phyloP scores from a whole-genome alignment of 1,140 invertebrate species.

The Pseudomyrmex sp. region DNA sequence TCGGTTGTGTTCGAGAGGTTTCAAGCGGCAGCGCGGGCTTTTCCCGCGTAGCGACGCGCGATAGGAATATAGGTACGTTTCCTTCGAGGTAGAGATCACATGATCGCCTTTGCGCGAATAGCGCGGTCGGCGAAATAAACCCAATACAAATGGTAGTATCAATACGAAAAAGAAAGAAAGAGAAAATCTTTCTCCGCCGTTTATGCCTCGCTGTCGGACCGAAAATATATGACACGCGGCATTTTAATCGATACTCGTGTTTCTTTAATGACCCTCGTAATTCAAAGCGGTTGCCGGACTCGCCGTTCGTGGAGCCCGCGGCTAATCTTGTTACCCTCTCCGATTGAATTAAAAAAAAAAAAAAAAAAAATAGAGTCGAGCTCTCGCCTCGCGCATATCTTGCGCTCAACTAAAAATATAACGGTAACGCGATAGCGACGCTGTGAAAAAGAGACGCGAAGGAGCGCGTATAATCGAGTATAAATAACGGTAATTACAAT shows the following conservation, averaged over 20 bases:
- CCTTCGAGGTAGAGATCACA: constrained; percentile 19
- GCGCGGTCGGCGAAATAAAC: neutral
- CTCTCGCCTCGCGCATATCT: constrained; percentile 18
- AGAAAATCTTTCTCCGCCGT: neutral
- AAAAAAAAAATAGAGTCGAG: neutral
- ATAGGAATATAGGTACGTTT: constrained; percentile 35
- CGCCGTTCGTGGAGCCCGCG: neutral
- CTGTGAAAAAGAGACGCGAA: constrained; percentile 10
- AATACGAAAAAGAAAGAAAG: too few species aligned
- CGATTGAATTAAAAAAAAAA: constrained; percentile 25
- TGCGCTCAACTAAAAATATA: constrained; percentile 2
- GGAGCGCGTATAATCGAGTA: constrained; percentile 35
- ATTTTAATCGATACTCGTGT: constrained; percentile 64
- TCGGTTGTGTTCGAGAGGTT: constrained; percentile 56
- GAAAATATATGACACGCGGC: constrained; percentile 42
- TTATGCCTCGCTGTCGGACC: constrained; percentile 31
- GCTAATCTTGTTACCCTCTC: constrained; percentile 37
- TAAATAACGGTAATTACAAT: constrained; percentile 53
- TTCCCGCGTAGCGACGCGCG: constrained; percentile 16
- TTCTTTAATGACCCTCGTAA: constrained; percentile 46
- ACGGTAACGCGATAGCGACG: constrained; percentile 13
- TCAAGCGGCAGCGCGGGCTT: neutral
- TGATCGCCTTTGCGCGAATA: constrained; percentile 23
- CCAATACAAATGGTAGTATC: neutral
- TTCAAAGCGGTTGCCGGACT: constrained; percentile 19